Base-by-base conservation (phyloP, 2,113 vertebrate species). In the Arothron firmamentum region DNA sequence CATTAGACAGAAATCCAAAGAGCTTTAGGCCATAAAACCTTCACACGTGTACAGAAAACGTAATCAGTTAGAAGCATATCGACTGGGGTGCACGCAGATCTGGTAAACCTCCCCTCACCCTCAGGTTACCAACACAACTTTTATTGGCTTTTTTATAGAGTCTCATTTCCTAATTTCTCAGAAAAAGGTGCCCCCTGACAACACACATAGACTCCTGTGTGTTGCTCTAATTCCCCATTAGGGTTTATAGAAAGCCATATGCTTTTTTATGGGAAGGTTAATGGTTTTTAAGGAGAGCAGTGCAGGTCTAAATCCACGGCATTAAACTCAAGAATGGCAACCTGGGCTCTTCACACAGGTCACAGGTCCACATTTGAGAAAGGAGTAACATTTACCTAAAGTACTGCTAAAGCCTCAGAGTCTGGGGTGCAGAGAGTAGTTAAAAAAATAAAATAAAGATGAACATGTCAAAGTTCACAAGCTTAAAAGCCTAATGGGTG, bases 201-300 rank as follows among this genome's bases (percentile, higher is more conserved):
- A 65, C 79, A 80, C 72, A 79, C 76, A 77, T 28, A 55, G 57
- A 62, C 70, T 72, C 66, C 62, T 74, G 77, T 76, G 73, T 78
- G 70, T 74, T 59, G 69, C 72, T 67, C 63, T 54, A 38, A 38
- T 59, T 73, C 50, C 79, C 88, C 86, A 86, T 91, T 85, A 89
- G 85, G 52, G 78, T 90, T 90, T 90, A 91, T 88, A 85, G 85
- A 67, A 69, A 84, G 82, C 83, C 85, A 86, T 89, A 85, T 89
- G 88, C 71, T 28, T 83, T 82, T 91, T 91, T 90, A 91, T 87
- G 81, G 78, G 81, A 52, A 72, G 83, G 88, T 89, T 88, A 89
- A 90, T 85, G 82, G 79, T 77, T 86, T 90, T 89, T 88, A 90
- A 85, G 82, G 77, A 79, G 81, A 70, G n/a, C 73, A 80, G 77